phyloP scores from a whole-genome alignment of 2,888 invertebrate species.

The Eilema sororculum region DNA sequence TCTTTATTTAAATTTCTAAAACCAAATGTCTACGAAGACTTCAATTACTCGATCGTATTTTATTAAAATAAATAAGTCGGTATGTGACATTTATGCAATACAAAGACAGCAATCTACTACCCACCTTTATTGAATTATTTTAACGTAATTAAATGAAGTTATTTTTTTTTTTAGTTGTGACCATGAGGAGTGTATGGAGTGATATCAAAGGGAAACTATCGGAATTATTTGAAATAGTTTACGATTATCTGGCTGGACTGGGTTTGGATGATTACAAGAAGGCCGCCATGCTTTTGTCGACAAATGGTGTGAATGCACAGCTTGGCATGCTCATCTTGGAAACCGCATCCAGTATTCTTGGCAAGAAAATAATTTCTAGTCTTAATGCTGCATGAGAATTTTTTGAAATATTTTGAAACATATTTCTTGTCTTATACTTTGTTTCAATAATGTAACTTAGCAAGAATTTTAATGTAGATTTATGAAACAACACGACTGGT shows the following conservation, averaged over 20 bases:
- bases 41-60: too few relatives aligned
- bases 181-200: slow-evolving; percentile 78
- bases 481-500: not conserved
- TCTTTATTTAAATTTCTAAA: too few relatives aligned
- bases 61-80: not conserved
- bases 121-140: not conserved
- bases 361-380: slow-evolving; percentile 74
- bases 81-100: not conserved
- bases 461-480: not conserved
- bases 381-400: slow-evolving; percentile 54
- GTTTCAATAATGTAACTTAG: not conserved
- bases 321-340: slow-evolving; percentile 72
- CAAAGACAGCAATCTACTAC: slow-evolving; percentile 2
- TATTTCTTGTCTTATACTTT: not conserved
- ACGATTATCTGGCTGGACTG: slow-evolving; percentile 76
- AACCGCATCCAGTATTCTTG: slow-evolving; percentile 66
- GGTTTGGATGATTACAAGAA: slow-evolving; percentile 73
- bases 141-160: too few relatives aligned
- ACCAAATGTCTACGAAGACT: too few relatives aligned
- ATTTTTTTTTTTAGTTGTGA: slow-evolving; percentile 63
- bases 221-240: slow-evolving; percentile 76
- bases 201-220: slow-evolving; percentile 69
- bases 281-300: slow-evolving; percentile 66
- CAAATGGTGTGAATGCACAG: slow-evolving; percentile 56
- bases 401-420: not conserved